Percentiles rank a stretch among this genome's conserved stretches.
Evolutionary conservation across 1,140 invertebrate genomes (phyloP).

Genomic region (Meteorus sp.): DNA sequence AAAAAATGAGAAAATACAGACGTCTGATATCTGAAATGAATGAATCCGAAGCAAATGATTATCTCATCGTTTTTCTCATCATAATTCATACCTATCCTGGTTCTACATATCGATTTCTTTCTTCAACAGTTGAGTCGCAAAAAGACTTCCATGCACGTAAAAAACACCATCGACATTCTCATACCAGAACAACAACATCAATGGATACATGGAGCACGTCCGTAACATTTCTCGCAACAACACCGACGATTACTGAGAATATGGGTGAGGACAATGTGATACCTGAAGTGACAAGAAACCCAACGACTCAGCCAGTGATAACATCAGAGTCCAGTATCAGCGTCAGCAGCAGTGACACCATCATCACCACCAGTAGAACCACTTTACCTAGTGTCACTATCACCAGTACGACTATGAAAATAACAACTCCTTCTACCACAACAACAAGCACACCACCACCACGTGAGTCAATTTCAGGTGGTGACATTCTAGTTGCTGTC

Average conservation of each 20-base stretch:
- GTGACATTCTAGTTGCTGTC: background rate
- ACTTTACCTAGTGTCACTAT: conserved; percentile 43
- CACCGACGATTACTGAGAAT: conserved; percentile 34
- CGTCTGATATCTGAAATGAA: background rate
- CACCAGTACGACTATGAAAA: conserved; percentile 11
- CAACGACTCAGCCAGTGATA: conserved; percentile 45
- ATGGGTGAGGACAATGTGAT: conserved; percentile 51
- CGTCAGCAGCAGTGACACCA: conserved; percentile 37
- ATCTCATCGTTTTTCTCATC: too few species aligned
- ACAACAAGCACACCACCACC: conserved; percentile 71
- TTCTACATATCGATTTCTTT: too few species aligned
- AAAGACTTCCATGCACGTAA: conserved; percentile 76
- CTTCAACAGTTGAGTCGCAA: conserved; percentile 77
- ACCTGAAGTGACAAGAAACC: conserved; percentile 49
- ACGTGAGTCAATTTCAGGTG: conserved; percentile 62
- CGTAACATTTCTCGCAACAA: conserved; percentile 45
- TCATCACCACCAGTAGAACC: conserved; percentile 58
- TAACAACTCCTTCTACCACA: conserved; percentile 60
- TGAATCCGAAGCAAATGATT: too few species aligned
- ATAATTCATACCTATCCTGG: too few species aligned
- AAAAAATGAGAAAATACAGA: background rate
- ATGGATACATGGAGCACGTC: conserved; percentile 52
- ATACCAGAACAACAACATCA: conserved; percentile 50
- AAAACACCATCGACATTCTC: conserved; percentile 57
- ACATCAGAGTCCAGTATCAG: conserved; percentile 6